A percentile compares a stretch with the other conserved stretches of the same genome.
phyloP scores from a whole-genome alignment of 2,888 invertebrate species.

The Ophioninae sp. region DNA sequence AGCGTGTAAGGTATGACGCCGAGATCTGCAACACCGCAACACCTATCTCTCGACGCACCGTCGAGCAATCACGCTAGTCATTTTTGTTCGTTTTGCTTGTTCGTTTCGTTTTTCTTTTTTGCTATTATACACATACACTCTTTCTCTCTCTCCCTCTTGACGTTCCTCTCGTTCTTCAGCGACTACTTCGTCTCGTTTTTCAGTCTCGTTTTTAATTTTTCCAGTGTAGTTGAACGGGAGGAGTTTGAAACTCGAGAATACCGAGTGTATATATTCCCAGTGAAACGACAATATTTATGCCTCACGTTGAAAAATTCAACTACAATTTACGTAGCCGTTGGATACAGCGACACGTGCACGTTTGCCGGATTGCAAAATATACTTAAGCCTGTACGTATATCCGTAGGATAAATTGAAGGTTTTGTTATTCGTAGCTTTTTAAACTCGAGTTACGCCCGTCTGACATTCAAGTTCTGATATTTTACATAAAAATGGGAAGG shows the following conservation, averaged over 20 bases:
- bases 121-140: background rate
- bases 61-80: conserved; percentile 12
- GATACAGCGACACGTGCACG: background rate
- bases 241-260: background rate
- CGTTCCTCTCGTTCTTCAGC: background rate
- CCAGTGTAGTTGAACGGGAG: background rate
- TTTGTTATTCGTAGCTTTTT: background rate
- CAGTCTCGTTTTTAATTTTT: conserved; percentile 30
- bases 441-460: background rate
- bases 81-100: background rate
- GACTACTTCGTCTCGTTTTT: background rate
- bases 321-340: conserved; percentile 10
- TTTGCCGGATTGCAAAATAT: background rate
- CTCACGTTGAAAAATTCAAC: conserved; percentile 28
- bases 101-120: background rate
- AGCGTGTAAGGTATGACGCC: conserved; percentile 21
- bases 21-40: conserved; percentile 1
- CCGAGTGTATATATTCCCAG: conserved; percentile 15
- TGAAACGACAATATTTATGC: conserved; percentile 41
- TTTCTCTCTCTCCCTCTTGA: background rate
- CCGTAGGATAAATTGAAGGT: background rate
- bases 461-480: background rate
- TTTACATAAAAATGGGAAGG: conserved; percentile 7
- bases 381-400: background rate
- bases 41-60: conserved; percentile 6